Conservation (phyloP, 2,888 invertebrate genomes). For the Galeruca laticollis region DNA sequence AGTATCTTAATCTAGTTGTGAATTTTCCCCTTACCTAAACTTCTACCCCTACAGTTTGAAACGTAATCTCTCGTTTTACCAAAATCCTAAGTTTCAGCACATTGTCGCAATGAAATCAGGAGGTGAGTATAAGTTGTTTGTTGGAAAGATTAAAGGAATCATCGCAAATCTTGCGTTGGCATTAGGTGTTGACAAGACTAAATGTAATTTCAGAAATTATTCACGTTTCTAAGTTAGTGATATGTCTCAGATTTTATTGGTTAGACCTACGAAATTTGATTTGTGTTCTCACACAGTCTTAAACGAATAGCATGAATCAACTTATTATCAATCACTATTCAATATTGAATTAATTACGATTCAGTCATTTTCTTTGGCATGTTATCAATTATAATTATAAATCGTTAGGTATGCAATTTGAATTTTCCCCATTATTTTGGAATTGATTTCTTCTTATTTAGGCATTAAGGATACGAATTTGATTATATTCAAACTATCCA, state of each 20-base stretch:
- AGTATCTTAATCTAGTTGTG: neutral
- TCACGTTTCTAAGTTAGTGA: neutral
- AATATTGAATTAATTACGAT: too few relatives aligned
- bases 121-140: constrained; percentile 43
- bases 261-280: neutral
- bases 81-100: constrained; percentile 43
- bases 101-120: constrained; percentile 41
- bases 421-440: too few relatives aligned
- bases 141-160: constrained; percentile 40
- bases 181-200: constrained; percentile 21
- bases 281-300: too few relatives aligned
- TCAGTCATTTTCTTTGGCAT: too few relatives aligned
- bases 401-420: too few relatives aligned
- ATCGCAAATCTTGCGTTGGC: constrained; percentile 30
- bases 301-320: too few relatives aligned
- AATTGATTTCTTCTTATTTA: too few relatives aligned
- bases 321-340: too few relatives aligned
- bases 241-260: neutral
- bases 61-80: constrained; percentile 39
- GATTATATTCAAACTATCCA: too few relatives aligned
- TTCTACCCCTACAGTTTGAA: constrained; percentile 30
- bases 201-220: neutral
- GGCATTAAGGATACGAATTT: too few relatives aligned
- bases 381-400: too few relatives aligned
- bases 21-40: constrained; percentile 22